phyloP scores from a whole-genome alignment of 2,113 vertebrate species.

The Caranx melampygus region DNA sequence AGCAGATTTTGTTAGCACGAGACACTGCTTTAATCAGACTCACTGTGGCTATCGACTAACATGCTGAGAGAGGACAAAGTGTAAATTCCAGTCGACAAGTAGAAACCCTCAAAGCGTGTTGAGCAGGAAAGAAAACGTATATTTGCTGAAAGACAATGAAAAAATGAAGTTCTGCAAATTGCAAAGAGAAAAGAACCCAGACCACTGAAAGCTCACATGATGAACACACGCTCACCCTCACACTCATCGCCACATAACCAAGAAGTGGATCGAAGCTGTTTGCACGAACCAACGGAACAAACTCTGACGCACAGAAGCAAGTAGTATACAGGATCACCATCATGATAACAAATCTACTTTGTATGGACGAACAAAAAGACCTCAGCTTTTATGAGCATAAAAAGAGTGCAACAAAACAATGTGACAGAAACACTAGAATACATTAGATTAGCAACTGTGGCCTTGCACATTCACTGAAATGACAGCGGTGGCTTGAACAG shows the following conservation, averaged over 20 bases:
- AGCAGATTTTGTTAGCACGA: slow-evolving; percentile 47
- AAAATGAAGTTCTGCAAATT: neutral
- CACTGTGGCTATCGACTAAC: slow-evolving; percentile 32
- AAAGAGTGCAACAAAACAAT: neutral
- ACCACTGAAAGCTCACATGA: too few species aligned
- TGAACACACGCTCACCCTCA: too few species aligned
- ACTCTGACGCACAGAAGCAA: neutral
- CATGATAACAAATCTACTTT: neutral
- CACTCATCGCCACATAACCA: neutral
- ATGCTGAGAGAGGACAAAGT: slow-evolving; percentile 16
- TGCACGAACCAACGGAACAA: neutral
- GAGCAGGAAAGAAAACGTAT: neutral
- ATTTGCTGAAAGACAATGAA: neutral
- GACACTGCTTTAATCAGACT: slow-evolving; percentile 44
- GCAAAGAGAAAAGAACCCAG: neutral
- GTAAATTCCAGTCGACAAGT: slow-evolving; percentile 19
- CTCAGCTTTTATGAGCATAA: neutral
- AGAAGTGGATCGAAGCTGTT: neutral
- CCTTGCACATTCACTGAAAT: neutral
- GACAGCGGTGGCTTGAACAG: neutral
- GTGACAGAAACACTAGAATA: neutral
- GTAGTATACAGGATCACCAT: neutral
- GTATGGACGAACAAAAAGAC: neutral
- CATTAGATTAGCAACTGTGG: neutral
- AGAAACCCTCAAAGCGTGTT: neutral